These are phyloP conservation scores for zebrafish (Danio rerio) DNA, from an alignment of 2,113 vertebrate genomes.

Conservation along the genomic window GRCz12tu NC_133181.1:55157001-55157500, in stretches of 20 bases:
- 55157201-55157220: not conserved
- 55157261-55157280: not conserved
- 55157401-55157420: conserved; percentile 71
- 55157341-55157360: conserved; percentile 78
- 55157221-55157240: not conserved
- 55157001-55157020: not conserved
- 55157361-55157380: conserved; percentile 77
- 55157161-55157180: conserved; percentile 52
- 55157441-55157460: conserved; percentile 73
- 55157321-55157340: conserved; percentile 80
- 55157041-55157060: not conserved
- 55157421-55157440: conserved; percentile 68
- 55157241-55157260: not conserved
- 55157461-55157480: conserved; percentile 60
- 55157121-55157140: conserved; percentile 17
- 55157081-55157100: too few relatives aligned
- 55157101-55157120: not conserved
- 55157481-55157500: conserved; percentile 67
- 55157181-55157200: not conserved
- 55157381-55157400: conserved; percentile 78
- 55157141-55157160: conserved; percentile 42
- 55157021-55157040: not conserved
- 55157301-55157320: conserved; percentile 56
- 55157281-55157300: conserved; percentile 22
- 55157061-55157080: not conserved